phyloP scores from a whole-genome alignment of 2,797 vertebrate genomes.

The Halcyon chelicuti region DNA sequence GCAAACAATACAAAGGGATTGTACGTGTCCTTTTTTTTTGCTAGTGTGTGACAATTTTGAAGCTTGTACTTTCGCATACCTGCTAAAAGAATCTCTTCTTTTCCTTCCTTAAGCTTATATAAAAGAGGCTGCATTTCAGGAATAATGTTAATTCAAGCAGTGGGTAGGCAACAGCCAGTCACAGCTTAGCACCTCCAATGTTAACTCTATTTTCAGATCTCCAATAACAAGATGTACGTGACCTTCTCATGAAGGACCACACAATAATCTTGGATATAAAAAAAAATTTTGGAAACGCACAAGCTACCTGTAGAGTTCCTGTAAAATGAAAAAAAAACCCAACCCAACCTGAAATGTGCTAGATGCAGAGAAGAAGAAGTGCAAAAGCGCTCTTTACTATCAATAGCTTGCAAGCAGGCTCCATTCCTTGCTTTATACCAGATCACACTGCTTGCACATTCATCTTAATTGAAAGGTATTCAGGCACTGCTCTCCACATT shows the following conservation, averaged over 20 bases:
- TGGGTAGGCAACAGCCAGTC: background rate
- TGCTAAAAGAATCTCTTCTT: background rate
- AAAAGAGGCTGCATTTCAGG: background rate
- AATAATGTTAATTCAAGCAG: background rate
- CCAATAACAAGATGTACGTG: background rate
- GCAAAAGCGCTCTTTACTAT: background rate
- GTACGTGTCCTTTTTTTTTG: background rate
- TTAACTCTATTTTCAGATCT: background rate
- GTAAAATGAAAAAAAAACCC: background rate
- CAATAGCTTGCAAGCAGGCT: background rate
- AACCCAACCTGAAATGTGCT: accelerated
- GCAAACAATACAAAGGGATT: background rate
- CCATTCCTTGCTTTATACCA: background rate
- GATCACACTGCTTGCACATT: background rate
- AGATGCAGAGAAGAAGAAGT: background rate
- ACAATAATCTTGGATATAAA: background rate
- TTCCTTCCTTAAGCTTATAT: background rate
- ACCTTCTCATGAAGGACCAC: background rate
- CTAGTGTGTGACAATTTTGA: background rate
- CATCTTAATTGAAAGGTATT: background rate
- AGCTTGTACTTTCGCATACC: background rate
- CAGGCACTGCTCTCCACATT: background rate
- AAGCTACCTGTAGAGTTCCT: background rate
- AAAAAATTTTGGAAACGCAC: background rate
- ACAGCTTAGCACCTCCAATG: background rate